phyloP scores from a whole-genome alignment of 2,888 invertebrate species.

The Embidobia sp. region DNA sequence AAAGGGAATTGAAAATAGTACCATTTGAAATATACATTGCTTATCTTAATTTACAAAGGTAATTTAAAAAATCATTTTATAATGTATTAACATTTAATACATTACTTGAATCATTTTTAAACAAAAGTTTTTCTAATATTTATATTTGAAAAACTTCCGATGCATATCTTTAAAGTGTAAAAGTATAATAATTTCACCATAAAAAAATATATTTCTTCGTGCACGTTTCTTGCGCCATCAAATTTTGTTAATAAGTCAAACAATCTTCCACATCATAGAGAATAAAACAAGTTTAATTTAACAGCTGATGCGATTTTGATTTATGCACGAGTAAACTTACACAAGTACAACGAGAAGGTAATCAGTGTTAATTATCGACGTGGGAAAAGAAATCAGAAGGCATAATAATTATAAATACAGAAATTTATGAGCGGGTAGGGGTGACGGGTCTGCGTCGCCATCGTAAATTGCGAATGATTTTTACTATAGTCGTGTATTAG shows the following conservation, averaged over 20 bases:
- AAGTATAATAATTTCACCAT: too few relatives aligned
- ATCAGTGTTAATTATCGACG: conserved; percentile 62
- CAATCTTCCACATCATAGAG: conserved; percentile 32
- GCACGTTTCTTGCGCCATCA: conserved; percentile 16
- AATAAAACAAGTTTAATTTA: neutral
- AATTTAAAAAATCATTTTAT: too few relatives aligned
- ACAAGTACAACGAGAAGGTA: conserved; percentile 66
- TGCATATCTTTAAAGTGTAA: too few relatives aligned
- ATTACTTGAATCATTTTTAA: too few relatives aligned
- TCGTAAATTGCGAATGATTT: conserved; percentile 68
- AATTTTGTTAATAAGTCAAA: conserved; percentile 17
- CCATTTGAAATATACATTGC: too few relatives aligned
- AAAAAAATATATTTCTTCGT: conserved; percentile 2
- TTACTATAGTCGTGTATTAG: conserved; percentile 73
- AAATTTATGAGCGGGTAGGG: conserved; percentile 53
- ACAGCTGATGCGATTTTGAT: neutral
- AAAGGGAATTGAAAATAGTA: too few relatives aligned
- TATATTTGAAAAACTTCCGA: too few relatives aligned
- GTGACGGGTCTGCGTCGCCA: conserved; percentile 55
- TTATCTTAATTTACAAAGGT: too few relatives aligned
- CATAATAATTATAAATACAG: conserved; percentile 54
- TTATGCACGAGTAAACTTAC: conserved; percentile 36
- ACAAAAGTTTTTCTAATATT: too few relatives aligned
- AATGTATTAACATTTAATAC: too few relatives aligned
- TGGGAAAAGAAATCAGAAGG: conserved; percentile 36